Evolutionary conservation across 2,888 invertebrate species (phyloP), one percentile per base, ranked within the genome.

Genomic region (Drosophila parthenogenetica): DNA sequence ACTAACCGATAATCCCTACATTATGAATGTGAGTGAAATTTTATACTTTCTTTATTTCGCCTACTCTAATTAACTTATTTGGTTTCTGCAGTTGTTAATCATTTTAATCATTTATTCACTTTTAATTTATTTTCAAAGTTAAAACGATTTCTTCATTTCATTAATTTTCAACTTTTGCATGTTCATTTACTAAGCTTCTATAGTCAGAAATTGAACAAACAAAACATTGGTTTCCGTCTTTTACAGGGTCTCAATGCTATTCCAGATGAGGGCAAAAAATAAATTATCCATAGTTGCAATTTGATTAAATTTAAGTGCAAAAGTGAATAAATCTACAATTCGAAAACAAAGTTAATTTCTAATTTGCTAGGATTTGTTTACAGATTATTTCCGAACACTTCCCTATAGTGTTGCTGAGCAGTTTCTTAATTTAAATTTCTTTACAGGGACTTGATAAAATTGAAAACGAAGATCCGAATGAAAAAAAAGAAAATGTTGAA

Each of bases 241-340:
- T 94, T 94, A 65, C 92, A 94, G 94, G 95, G 95, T 13, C 92
- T 95, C 81, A 94, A 94, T 51, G 68, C 92, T 45, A 93, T 95
- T 84, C 93, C 94, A 51, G 94, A 94, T 91, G 88, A 92, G 71
- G 63, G 77, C 55, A 77, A 72, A 66, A 77, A 69, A 14, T 79
- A 74, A 74, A 61, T 72, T 45, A 89, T 50, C 69, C 37, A 60
- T 86, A 90, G 90, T 70, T 55, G 62, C 58, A 81, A 66, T 75
- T 79, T 54, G 64, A 57, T 75, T 86, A 77, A 80, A 67, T 69
- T 83, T 87, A 88, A 87, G 87, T 72, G 79, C 76, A 77, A 72
- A 54, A 75, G 87, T 88, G 74, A 86, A 86, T 88, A 86, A 88
- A 85, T 67, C 49, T 67, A 58, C 54, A 53, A 49, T 67, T 57